Evolutionary conservation across 2,113 vertebrate species (phyloP).

Genomic region (Rhizomys pruinosus): DNA sequence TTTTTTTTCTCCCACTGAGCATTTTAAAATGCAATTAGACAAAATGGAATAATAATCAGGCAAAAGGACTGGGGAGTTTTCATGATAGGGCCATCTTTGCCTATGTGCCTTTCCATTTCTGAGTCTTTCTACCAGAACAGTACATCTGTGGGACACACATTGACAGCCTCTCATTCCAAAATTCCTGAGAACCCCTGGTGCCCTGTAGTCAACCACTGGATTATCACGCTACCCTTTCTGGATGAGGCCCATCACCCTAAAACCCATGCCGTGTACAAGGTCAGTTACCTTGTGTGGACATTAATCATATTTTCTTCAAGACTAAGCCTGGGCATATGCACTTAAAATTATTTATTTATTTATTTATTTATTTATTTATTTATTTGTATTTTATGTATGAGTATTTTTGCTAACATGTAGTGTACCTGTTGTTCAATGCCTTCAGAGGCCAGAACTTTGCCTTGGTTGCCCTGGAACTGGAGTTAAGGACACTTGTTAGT

Average conservation of each 20-base stretch:
- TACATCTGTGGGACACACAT: rapidly evolving
- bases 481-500: too few relatives aligned
- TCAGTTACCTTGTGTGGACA: background rate
- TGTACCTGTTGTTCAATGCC: too few relatives aligned
- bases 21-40: conserved; percentile 78
- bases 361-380: too few relatives aligned
- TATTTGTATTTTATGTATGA: too few relatives aligned
- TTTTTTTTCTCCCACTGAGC: conserved; percentile 58
- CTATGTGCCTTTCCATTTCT: background rate
- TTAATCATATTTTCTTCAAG: background rate
- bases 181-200: rapidly evolving
- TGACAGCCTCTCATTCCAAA: background rate
- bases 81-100: background rate
- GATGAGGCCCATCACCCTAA: background rate
- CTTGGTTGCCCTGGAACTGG: too few relatives aligned
- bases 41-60: conserved; percentile 76
- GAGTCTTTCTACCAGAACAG: background rate
- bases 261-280: rapidly evolving
- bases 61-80: conserved; percentile 39
- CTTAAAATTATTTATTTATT: background rate
- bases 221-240: background rate
- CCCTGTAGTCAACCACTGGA: background rate
- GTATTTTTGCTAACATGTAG: too few relatives aligned
- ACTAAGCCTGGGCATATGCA: background rate
- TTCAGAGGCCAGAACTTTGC: too few relatives aligned